Evolutionary conservation across 2,888 invertebrate genomes (phyloP).

Genomic region (Cybosia mesomella): DNA sequence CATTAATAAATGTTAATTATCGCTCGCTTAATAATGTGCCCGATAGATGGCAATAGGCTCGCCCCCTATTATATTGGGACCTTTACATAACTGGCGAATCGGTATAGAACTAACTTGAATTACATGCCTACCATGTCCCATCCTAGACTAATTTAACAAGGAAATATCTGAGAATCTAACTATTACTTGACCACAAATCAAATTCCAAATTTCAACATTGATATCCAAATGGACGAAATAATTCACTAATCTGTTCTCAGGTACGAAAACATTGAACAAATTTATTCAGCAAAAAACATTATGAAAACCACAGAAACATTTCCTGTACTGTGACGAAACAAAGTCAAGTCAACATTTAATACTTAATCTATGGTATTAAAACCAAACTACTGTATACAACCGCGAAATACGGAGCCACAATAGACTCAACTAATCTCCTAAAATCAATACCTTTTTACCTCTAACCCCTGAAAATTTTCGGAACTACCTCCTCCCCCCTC

Average conservation of each 20-base stretch:
- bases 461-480: conserved; percentile 80
- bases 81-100: not conserved
- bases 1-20: no score
- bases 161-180: not conserved
- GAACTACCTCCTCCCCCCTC: conserved; percentile 70
- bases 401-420: conserved; percentile 55
- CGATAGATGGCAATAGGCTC: no score
- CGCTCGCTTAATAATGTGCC: no score
- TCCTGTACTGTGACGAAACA: not conserved
- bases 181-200: not conserved
- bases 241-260: not conserved
- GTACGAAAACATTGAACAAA: conserved; percentile 8
- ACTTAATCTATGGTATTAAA: conserved; percentile 45
- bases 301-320: not conserved
- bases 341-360: conserved; percentile 11
- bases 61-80: no score
- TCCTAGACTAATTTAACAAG: not conserved
- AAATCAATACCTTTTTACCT: conserved; percentile 86
- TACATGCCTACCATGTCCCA: not conserved
- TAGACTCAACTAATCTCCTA: conserved; percentile 75
- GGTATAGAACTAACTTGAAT: not conserved
- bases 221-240: not conserved
- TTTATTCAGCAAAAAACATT: conserved; percentile 13
- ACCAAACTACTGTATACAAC: conserved; percentile 32
- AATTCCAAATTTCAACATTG: not conserved